Evolutionary conservation across 53 echinoderm and acorn worm genomes (phyloP), one percentile per base, ranked within the genome.

Genomic region (Actinopyga echinites): DNA sequence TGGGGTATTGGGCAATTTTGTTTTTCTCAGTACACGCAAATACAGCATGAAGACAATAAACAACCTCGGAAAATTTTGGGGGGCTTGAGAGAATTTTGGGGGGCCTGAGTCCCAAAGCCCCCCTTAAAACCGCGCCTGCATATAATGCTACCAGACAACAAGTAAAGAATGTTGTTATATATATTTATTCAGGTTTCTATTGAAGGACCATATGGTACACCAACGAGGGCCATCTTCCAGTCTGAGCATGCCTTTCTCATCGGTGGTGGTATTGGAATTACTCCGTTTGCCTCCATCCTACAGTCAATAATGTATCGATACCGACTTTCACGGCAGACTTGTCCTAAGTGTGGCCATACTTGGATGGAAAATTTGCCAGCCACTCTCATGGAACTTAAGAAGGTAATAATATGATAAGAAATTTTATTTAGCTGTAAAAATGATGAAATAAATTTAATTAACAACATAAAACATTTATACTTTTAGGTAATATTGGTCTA

Each of bases 221-320:
- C 93, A 0, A 90, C 80, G 12, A 79, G 84, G 35, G 84, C 53
- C 32, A 87, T 93, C 40, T 89, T 93, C 63, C 79, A 89, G 64
- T 80, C 93, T 1, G 87, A 93, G 25, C 93, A 93, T 56, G 93
- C 93, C 11, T 87, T 93, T 5, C 75, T 93, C 23, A 93, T 93
- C 56, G 93, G 93, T 31, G 93, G 87, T 10, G 93, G 93, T 21
- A 93, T 93, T 11, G 93, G 93, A 24, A 85, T 93, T n/a, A 93
- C 93, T 8, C 93, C 93, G 4, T 93, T 84, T 69, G 93, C 93
- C 1, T 89, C 93, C 21, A 93, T 93, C 30, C 23, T 93, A n/a
- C 90, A 93, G 56, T 85, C 85, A 37, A 83, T 93, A 31, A 82
- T 87, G 42, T 75, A 80, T 43, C 36, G 90, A 24, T 85, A 93